Percentiles rank a stretch among this genome's conserved stretches.
Conservation (phyloP, 2,113 vertebrate species). For the Labeo rohita region DNA sequence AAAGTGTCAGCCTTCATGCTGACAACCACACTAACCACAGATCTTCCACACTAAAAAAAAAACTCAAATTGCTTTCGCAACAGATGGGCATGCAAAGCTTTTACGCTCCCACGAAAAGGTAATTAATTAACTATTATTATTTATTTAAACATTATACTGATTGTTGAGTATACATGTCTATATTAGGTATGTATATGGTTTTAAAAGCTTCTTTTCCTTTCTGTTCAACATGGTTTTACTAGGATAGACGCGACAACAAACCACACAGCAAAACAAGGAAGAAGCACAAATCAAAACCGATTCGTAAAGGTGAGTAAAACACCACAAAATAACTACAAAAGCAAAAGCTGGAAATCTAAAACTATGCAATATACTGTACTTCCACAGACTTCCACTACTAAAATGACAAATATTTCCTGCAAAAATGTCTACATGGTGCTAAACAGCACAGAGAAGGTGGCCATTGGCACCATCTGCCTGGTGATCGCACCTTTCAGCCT, state of each 20-base stretch:
- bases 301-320: not conserved
- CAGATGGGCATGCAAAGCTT: no score
- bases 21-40: not conserved
- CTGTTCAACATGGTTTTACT: not conserved
- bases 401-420: not conserved
- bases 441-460: constrained; percentile 65
- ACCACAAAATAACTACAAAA: not conserved
- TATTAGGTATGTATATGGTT: no score
- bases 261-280: not conserved
- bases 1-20: not conserved
- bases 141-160: no score
- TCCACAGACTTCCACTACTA: not conserved
- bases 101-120: no score
- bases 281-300: not conserved
- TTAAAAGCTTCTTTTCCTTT: not conserved
- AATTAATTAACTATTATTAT: no score
- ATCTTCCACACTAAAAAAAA: not conserved
- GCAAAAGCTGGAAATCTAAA: not conserved
- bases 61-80: no score
- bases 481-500: constrained; percentile 81
- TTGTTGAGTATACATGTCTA: not conserved
- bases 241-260: not conserved
- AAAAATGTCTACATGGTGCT: constrained; percentile 83
- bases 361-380: not conserved
- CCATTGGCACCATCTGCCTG: constrained; percentile 79